phyloP scores from a whole-genome alignment of 2,888 invertebrate genomes.

The Mamestra brassicae region DNA sequence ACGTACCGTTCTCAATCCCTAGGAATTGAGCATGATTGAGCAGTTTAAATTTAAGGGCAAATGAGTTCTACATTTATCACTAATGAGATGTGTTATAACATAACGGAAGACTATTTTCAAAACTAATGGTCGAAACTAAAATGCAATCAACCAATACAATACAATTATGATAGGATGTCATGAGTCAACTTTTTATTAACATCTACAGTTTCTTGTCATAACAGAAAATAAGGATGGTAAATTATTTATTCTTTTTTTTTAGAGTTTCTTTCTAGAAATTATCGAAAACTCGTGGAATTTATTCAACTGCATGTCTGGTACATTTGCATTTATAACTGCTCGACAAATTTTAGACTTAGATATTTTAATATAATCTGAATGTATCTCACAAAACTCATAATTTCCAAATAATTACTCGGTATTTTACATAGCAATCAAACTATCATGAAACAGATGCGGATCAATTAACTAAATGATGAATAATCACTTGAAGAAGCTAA shows the following conservation, averaged over 20 bases:
- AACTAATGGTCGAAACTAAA: slow-evolving; percentile 25
- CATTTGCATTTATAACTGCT: not conserved
- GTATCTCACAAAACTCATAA: not conserved
- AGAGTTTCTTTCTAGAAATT: not conserved
- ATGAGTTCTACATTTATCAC: slow-evolving; percentile 57
- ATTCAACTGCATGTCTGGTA: not conserved
- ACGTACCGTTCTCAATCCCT: slow-evolving; percentile 38
- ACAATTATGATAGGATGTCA: slow-evolving; percentile 15
- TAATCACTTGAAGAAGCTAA: slow-evolving; percentile 13
- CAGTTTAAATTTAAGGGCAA: slow-evolving; percentile 61
- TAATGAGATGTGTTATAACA: slow-evolving; percentile 47
- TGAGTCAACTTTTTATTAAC: slow-evolving; percentile 20
- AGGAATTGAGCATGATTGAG: slow-evolving; percentile 55
- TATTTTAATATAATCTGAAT: not conserved
- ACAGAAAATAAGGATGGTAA: not conserved
- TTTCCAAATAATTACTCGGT: slow-evolving; percentile 7
- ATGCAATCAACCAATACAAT: slow-evolving; percentile 22
- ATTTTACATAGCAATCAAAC: slow-evolving; percentile 6
- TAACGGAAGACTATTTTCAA: slow-evolving; percentile 38
- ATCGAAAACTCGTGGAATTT: not conserved
- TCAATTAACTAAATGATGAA: slow-evolving; percentile 25
- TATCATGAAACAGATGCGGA: slow-evolving; percentile 10
- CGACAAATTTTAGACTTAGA: too few relatives aligned
- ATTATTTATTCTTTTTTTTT: not conserved
- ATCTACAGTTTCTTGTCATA: not conserved